Evolutionary conservation across 2,113 vertebrate genomes (phyloP).

Genomic region (Chunga burmeisteri): DNA sequence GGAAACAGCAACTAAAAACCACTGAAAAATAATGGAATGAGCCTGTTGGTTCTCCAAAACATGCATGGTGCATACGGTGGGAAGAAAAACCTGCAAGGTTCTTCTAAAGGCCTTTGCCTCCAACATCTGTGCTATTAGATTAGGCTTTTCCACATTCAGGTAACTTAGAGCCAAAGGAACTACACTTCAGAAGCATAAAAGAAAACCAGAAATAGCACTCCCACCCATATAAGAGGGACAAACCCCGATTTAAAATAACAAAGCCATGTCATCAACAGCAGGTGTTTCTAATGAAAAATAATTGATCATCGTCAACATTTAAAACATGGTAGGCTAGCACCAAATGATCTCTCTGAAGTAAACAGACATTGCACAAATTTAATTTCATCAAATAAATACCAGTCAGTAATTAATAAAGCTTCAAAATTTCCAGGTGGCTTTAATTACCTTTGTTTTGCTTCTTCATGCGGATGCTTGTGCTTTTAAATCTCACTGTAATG

Average conservation of each 20-base stretch:
- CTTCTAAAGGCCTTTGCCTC: background rate
- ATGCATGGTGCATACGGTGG: background rate
- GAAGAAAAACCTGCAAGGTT: background rate
- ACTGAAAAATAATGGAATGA: background rate
- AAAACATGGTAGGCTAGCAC: background rate
- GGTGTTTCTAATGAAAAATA: background rate
- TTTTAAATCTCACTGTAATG: slow-evolving; percentile 84
- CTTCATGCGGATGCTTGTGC: slow-evolving; percentile 88
- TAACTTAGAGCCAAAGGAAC: background rate
- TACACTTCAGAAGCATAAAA: background rate
- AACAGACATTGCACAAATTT: background rate
- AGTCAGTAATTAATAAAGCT: background rate
- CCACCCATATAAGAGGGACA: background rate
- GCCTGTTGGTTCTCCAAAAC: background rate
- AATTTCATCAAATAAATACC: background rate
- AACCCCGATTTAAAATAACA: background rate
- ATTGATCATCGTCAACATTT: background rate
- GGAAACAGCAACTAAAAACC: background rate
- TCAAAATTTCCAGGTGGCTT: background rate
- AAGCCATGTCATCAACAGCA: background rate
- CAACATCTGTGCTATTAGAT: background rate
- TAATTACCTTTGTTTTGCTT: slow-evolving; percentile 87
- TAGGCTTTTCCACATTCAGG: background rate
- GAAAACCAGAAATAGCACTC: background rate
- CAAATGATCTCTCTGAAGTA: background rate